Conservation (phyloP, 2,113 vertebrate genomes). For the Hypomesus transpacificus region DNA sequence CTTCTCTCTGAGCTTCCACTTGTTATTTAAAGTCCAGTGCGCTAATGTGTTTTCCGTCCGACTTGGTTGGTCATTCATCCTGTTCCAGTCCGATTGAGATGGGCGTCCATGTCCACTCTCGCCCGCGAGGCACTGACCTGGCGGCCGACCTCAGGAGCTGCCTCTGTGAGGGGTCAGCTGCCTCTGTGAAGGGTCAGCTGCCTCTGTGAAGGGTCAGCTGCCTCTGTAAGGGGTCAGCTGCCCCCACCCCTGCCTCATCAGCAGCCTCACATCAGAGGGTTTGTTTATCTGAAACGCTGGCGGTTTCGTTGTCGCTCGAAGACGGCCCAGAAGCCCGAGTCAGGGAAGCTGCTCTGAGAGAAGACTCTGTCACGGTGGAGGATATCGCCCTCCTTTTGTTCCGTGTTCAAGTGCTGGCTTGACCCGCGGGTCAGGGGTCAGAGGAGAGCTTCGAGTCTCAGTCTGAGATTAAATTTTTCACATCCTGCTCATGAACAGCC, state of each 20-base stretch:
- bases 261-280: not conserved
- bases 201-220: not conserved
- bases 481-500: slow-evolving; percentile 48
- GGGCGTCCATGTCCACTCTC: slow-evolving; percentile 12
- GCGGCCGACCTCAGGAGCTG: slow-evolving; percentile 23
- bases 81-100: slow-evolving; percentile 22
- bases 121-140: not conserved
- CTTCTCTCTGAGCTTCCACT: not conserved
- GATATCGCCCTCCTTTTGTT: slow-evolving; percentile 50
- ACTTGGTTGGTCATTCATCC: slow-evolving; percentile 32
- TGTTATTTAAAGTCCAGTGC: slow-evolving; percentile 14
- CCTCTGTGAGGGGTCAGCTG: slow-evolving; percentile 38
- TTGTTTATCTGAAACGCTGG: not conserved
- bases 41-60: slow-evolving; percentile 13
- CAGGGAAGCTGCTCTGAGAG: not conserved
- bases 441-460: slow-evolving; percentile 32
- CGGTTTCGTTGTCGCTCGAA: not conserved
- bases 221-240: slow-evolving; percentile 38
- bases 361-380: slow-evolving; percentile 31
- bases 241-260: not conserved
- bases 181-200: not conserved
- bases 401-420: slow-evolving; percentile 28
- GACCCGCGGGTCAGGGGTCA: slow-evolving; percentile 44
- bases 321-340: too few relatives aligned
- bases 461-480: slow-evolving; percentile 44